phyloP scores from a whole-genome alignment of 1,140 invertebrate genomes.

The Cherax destructor region DNA sequence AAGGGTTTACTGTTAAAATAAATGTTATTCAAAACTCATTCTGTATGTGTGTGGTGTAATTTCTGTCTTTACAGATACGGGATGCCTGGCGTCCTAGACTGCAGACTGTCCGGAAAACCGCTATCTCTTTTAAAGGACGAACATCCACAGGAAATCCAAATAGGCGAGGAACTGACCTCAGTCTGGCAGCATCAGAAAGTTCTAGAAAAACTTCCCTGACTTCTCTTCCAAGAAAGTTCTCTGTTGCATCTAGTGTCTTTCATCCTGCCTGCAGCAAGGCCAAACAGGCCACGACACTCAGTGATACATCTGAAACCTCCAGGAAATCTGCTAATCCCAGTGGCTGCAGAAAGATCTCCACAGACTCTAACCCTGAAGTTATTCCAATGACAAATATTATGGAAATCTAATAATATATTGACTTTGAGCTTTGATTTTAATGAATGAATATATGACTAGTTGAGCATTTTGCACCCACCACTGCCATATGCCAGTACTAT shows the following conservation, averaged over 20 bases:
- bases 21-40: no score
- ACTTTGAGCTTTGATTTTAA: background rate
- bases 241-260: background rate
- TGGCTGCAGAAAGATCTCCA: background rate
- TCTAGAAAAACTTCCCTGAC: slow-evolving; percentile 5
- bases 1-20: no score
- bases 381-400: background rate
- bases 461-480: no score
- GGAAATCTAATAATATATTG: background rate
- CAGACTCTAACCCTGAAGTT: background rate
- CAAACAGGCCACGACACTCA: background rate
- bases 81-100: background rate
- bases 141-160: background rate
- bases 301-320: background rate
- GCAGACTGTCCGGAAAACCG: background rate
- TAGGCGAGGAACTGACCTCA: background rate
- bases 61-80: background rate
- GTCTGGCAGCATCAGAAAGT: background rate
- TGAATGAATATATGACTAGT: no score
- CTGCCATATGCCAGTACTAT: no score
- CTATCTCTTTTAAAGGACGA: background rate
- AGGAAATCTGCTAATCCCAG: background rate
- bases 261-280: background rate
- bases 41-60: background rate
- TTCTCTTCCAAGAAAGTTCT: background rate